Percentiles rank a stretch among this genome's conserved stretches.
Conservation (phyloP, 1,140 invertebrate genomes). For the Drosophila sechellia region DNA sequence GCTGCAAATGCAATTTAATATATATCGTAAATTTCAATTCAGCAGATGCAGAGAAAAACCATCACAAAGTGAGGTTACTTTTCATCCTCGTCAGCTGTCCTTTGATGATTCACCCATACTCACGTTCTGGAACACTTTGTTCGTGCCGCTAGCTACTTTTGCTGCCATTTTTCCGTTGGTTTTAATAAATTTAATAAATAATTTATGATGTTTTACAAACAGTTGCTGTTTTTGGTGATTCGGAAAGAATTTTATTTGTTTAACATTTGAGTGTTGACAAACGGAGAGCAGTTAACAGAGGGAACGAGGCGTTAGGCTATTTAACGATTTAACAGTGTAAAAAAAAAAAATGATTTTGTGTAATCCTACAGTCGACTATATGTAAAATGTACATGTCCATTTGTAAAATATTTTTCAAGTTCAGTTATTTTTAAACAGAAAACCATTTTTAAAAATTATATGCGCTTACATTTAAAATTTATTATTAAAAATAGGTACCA, state of each 20-base stretch:
- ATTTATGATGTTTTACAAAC: slow-evolving; percentile 56
- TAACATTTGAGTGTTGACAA: slow-evolving; percentile 9
- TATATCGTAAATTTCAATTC: no score
- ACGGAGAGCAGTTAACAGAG: neutral
- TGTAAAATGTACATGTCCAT: no score
- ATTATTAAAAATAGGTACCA: no score
- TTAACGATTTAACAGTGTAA: neutral
- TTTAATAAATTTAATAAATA: slow-evolving; percentile 45
- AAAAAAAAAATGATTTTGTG: neutral
- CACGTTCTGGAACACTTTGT: slow-evolving; percentile 79
- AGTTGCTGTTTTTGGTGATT: slow-evolving; percentile 48
- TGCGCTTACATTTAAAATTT: no score
- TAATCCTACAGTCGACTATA: no score
- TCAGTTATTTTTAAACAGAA: no score
- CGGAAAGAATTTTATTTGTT: slow-evolving; percentile 6
- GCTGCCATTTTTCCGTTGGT: slow-evolving; percentile 64
- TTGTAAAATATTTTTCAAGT: no score
- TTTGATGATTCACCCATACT: slow-evolving; percentile 27
- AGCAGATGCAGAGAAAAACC: slow-evolving; percentile 1
- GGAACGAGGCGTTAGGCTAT: neutral
- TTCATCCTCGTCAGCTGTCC: slow-evolving; percentile 6
- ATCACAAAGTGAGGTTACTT: slow-evolving; percentile 74
- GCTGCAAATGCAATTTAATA: slow-evolving; percentile 19
- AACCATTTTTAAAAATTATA: no score
- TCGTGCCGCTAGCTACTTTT: slow-evolving; percentile 72